Evolutionary conservation across 35 echinoderm and acorn worm species (phyloP), one percentile per base, ranked within the genome.

Genomic region (Stichopus chloronotus): DNA sequence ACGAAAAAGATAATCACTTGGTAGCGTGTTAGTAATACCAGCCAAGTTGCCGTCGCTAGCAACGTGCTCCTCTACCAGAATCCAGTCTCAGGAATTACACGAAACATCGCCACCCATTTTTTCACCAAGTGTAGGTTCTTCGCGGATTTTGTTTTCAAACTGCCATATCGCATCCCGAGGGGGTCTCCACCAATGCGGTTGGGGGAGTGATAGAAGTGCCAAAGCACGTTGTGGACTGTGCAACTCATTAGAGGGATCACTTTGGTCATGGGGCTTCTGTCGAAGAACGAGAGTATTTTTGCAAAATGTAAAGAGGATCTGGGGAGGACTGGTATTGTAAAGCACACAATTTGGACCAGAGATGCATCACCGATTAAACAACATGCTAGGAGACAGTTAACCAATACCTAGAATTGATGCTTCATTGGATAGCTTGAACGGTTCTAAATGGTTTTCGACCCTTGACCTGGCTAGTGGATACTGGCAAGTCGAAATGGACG

Each of bases 401-500:
- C 87, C 7, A 52, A 69, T 58, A 82, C 87, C n/a, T 87, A 91
- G 88, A 85, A 84, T 84, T 16, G 93, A 94, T 83, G 93, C 85
- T 59, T 91, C 80, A 53, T 78, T 92, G 57, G 88, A 77, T 77
- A 78, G 25, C 21, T 20, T 90, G 14, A 9, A 25, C 9, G 88
- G 88, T n/a, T 57, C 88, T 17, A 74, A 20, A 11, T 92, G 79
- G 91, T 92, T 92, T 43, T 84, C 91, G 24, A 92, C 91, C 53
- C 91, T 92, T 11, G 91, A 92, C 56, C 63, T 92, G 2, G 78
- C 77, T 4, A 84, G 79, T 85, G 91, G 91, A 3, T 84, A 92
- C 60, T 84, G 79, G 92, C 95, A 96, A 58, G 86, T 95, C 10
- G 58, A 61, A 68, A 92, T 95, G 69, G 53, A 93, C 60, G 53